A percentile compares a stretch with the other conserved stretches of the same genome.
Conservation (phyloP, 1,140 invertebrate genomes). For the Halesus radiatus region DNA sequence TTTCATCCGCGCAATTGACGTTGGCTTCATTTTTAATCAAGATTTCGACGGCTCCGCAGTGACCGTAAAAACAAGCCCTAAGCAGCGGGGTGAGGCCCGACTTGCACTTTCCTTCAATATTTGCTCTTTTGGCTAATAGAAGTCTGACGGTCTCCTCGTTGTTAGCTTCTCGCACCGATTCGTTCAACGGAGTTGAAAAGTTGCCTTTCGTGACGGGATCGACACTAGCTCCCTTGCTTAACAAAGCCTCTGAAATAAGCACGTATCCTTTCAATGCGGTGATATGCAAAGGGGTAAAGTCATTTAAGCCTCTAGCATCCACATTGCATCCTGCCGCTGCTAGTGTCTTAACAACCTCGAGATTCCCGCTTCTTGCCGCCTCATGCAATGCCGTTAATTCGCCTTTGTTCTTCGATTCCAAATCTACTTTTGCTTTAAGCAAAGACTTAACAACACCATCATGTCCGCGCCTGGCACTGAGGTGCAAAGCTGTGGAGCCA, state of each 20-base stretch:
- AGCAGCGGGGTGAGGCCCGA: not conserved
- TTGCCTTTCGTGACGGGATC: not conserved
- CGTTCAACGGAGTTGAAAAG: not conserved
- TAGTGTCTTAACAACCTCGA: slow-evolving; percentile 85
- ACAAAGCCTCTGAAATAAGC: not conserved
- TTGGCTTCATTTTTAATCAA: not conserved
- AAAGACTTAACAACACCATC: not conserved
- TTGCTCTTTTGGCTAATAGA: not conserved
- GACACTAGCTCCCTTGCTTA: not conserved
- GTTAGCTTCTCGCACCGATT: not conserved
- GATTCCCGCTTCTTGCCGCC: slow-evolving; percentile 89
- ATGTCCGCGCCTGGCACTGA: not conserved
- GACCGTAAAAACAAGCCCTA: slow-evolving; percentile 1
- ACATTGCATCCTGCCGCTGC: slow-evolving; percentile 84
- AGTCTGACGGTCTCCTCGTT: not conserved
- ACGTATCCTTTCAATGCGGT: slow-evolving; percentile 64
- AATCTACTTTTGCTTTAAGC: slow-evolving; percentile 63
- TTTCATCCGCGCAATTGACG: not conserved
- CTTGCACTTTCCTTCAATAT: not conserved
- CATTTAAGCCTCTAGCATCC: slow-evolving; percentile 85
- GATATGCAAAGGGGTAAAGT: slow-evolving; percentile 90
- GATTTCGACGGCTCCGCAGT: not conserved
- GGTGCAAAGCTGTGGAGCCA: not conserved
- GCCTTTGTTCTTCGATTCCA: slow-evolving; percentile 80
- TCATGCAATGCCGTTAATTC: slow-evolving; percentile 88